Percentiles rank a stretch among this genome's conserved stretches.
Evolutionary conservation across 2,113 vertebrate genomes (phyloP).

Genomic region (Cygnus buccinator): DNA sequence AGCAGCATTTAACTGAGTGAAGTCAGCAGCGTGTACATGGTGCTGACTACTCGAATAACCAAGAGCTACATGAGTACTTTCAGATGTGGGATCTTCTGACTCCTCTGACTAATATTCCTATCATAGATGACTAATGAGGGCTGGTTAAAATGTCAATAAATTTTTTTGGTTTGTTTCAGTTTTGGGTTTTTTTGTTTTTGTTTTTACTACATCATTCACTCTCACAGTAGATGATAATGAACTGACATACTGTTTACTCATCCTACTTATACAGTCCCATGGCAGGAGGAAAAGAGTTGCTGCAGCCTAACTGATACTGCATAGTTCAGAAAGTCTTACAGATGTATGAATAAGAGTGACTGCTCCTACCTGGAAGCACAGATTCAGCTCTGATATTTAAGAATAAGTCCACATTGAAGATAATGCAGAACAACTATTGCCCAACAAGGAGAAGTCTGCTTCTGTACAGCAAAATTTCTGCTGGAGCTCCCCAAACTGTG

Average conservation of each 20-base stretch:
- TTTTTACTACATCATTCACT: background rate
- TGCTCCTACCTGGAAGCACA: background rate
- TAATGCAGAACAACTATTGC: background rate
- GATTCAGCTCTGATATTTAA: background rate
- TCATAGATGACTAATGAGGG: slow-evolving; percentile 10
- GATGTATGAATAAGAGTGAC: background rate
- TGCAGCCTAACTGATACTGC: background rate
- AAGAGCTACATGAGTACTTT: background rate
- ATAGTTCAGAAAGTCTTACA: background rate
- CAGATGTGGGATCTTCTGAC: background rate
- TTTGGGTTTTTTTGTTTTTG: too few species aligned
- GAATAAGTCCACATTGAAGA: background rate
- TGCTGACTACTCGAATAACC: background rate
- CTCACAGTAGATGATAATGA: background rate
- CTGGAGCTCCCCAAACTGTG: background rate
- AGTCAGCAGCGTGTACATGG: background rate
- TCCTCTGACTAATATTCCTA: slow-evolving; percentile 15
- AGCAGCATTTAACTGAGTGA: background rate
- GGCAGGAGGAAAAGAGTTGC: background rate
- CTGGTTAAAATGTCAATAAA: slow-evolving; percentile 16
- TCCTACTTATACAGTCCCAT: background rate
- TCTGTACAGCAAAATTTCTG: background rate
- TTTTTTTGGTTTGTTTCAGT: background rate
- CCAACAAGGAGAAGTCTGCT: background rate
- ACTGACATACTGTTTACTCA: background rate